Evolutionary conservation across 2,797 vertebrate genomes (phyloP), one percentile per base, ranked within the genome.

Genomic region (Adrianichthys oophorus): DNA sequence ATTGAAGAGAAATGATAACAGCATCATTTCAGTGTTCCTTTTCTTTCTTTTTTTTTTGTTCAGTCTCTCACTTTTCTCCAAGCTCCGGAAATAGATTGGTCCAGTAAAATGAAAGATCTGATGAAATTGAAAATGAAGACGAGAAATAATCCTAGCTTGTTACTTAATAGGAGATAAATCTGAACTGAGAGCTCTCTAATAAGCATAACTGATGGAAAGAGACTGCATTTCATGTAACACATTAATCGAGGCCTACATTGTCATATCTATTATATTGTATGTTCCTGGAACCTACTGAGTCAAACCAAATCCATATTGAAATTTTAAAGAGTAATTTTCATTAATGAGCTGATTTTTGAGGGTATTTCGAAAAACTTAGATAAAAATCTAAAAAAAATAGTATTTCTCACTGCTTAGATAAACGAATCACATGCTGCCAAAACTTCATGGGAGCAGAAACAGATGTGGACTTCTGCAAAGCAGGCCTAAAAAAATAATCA

Each of bases 141-240:
- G 41, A 45, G 57, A 32, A 68, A 46, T 53, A 55, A 48, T 56
- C 13, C 29, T 52, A 44, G 14, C 56, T 24, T 52, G 18, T 17
- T 72, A 48, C 74, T 72, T 63, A 57, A 54, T 57, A 51, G 62
- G 61, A 45, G 47, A 59, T 59, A n/a, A 24, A n/a, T 41, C 8
- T 3, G 46, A 23, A 17, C 50, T 26, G 29, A 52, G 37, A 59
- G 48, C 16, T 13, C 43, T 56, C 58, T 55, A 19, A 44, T 42
- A n/a, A 18, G n/a, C 19, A 29, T 46, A 41, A 45, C 10, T 50
- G 46, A n/a, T 7, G 14, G 7, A 62, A 7, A 42, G 13, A 52
- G 51, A 14, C 26, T 4, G 13, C 7, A 45, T 24, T 21, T 52
- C 51, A 21, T 52, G 47, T 23, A 50, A 19, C 24, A 13, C 26